A percentile compares a stretch with the other conserved stretches of the same genome.
These are phyloP conservation scores for Heliconius eleuchia DNA, from an alignment of 1,140 invertebrate genomes.

Conservation along the genomic window DNA sequence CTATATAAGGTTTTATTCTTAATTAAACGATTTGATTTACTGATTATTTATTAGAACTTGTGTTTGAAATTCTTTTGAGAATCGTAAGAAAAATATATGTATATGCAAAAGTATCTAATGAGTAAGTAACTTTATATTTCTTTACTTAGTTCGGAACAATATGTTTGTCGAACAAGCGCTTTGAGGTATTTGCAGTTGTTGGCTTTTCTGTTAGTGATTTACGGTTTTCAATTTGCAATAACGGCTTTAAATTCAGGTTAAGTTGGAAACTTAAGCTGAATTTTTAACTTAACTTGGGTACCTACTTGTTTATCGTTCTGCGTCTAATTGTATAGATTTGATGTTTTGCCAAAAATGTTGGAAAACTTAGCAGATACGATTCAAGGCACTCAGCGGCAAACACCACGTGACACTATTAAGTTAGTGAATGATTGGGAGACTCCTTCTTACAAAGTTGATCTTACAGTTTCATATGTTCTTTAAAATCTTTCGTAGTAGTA, in stretches of 20 bases:
- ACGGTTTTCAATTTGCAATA: slow-evolving; percentile 36
- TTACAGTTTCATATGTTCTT: not conserved
- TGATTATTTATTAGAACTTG: too few relatives aligned
- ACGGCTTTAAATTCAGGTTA: slow-evolving; percentile 22
- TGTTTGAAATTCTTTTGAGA: too few relatives aligned
- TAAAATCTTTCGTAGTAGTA: not conserved
- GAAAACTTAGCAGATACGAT: not conserved
- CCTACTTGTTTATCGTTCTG: not conserved
- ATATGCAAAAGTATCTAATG: not conserved
- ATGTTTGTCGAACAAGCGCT: slow-evolving; percentile 48
- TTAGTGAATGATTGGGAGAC: not conserved
- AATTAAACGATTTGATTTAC: too few relatives aligned
- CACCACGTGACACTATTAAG: not conserved
- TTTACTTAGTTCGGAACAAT: slow-evolving; percentile 42
- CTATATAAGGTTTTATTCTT: too few relatives aligned
- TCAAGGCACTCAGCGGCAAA: not conserved
- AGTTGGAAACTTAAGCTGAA: not conserved
- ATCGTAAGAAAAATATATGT: too few relatives aligned
- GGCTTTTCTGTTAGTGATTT: slow-evolving; percentile 29
- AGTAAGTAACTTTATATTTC: slow-evolving; percentile 34
- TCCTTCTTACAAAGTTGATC: not conserved
- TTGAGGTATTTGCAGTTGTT: slow-evolving; percentile 32
- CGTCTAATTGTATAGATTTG: slow-evolving; percentile 5
- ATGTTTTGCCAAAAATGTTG: slow-evolving; percentile 15
- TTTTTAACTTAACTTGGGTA: not conserved